Evolutionary conservation across 2,888 invertebrate genomes (phyloP), one percentile per base, ranked within the genome.

Genomic region (Trichacis sp.): DNA sequence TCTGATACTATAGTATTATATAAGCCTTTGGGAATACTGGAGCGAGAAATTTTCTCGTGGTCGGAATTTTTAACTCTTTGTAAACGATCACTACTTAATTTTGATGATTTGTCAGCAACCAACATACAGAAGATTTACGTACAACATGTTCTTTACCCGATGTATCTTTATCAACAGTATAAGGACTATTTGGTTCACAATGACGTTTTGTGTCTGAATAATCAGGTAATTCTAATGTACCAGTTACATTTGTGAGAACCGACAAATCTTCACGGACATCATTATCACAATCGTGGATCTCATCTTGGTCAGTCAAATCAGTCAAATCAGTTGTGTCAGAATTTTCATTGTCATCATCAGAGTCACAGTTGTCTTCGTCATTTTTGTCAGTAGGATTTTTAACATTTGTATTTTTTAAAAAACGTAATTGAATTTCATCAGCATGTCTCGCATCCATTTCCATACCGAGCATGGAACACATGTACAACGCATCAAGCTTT

Each of bases 101-200:
- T 14, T 17, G n/a, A 15, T 8, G 45, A 38, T 50, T 50, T 18
- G n/a, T n/a, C n/a, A 54, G 19, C 12, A 47, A 9, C 50, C 51
- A 61, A 61, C 54, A 54, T 14, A 50, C 38, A 4, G 50, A 48
- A 6, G 53, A 54, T 42, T 60, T 60, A 48, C 47, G 15, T 18
- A 60, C 49, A 19, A 53, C 42, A 6, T 29, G 40, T 12, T 59
- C 47, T 40, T 52, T 52, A 5, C 48, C 52, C 4, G 14, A 33
- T 6, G 12, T 14, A 46, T 59, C 59, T 18, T 11, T 45, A 0
- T 47, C 40, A 1, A 59, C 5, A 1, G 42, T 47, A 29, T n/a
- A 59, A 12, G 15, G n/a, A 52, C 40, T 29, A 19, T 47, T 11
- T 3, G 40, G 51, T 20, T 40, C 12, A 5, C 36, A 6, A 38